phyloP scores from a whole-genome alignment of 2,113 vertebrate species.

The Mionectes macconnelli region DNA sequence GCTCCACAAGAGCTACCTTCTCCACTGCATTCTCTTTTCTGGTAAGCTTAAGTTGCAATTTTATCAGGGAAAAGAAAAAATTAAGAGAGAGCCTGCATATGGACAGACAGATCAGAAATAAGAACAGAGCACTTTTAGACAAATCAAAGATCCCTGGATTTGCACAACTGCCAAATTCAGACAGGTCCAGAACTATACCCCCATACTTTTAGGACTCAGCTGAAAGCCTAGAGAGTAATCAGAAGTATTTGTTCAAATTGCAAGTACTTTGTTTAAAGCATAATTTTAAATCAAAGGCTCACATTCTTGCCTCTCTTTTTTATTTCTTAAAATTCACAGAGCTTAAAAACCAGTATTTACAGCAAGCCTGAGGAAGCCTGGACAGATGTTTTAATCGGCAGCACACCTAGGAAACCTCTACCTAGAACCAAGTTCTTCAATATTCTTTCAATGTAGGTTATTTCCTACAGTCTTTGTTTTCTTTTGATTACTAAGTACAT shows the following conservation, averaged over 20 bases:
- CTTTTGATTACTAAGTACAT: not conserved
- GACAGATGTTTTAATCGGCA: not conserved
- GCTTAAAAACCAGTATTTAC: not conserved
- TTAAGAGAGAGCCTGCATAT: not conserved
- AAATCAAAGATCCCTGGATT: not conserved
- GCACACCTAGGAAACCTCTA: not conserved
- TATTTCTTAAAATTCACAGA: not conserved
- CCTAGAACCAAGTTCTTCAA: not conserved
- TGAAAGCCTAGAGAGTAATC: not conserved
- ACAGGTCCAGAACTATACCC: not conserved
- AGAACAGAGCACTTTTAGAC: not conserved
- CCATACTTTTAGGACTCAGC: not conserved
- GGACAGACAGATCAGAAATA: not conserved
- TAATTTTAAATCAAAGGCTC: not conserved
- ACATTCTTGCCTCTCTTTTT: not conserved
- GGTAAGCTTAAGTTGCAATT: not conserved
- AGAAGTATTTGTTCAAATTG: not conserved
- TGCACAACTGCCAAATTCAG: not conserved
- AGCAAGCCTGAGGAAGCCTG: not conserved
- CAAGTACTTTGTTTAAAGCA: not conserved
- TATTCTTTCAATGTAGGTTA: not conserved
- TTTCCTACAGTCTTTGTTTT: not conserved
- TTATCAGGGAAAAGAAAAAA: not conserved
- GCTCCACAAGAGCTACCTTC: not conserved
- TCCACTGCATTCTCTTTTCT: not conserved